Percentiles rank a stretch among this genome's conserved stretches.
These are phyloP conservation scores for Cephus nigrinus DNA, from an alignment of 2,888 invertebrate species.

Conservation along the genomic window DNA sequence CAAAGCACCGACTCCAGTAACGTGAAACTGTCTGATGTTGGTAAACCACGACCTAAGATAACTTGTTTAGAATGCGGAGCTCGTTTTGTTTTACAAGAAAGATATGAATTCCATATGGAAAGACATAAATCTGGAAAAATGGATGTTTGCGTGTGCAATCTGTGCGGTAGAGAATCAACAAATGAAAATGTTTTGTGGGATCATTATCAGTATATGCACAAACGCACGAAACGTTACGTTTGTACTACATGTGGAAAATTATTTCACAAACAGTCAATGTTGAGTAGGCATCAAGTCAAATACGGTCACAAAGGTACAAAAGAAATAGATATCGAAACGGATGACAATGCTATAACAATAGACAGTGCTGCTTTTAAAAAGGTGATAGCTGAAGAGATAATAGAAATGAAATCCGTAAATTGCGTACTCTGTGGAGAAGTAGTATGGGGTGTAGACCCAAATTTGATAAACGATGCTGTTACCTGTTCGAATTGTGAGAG, in stretches of 20 bases:
- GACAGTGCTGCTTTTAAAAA: conserved; percentile 21
- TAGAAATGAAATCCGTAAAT: conserved; percentile 21
- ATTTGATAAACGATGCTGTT: conserved; percentile 20
- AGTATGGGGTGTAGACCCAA: conserved; percentile 21
- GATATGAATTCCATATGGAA: conserved; percentile 19
- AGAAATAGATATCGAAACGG: conserved; percentile 18
- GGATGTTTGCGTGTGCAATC: conserved; percentile 13
- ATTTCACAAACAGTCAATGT: conserved; percentile 20
- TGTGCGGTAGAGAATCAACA: conserved; percentile 20
- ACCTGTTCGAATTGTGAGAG: conserved; percentile 18
- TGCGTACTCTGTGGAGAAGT: conserved; percentile 20
- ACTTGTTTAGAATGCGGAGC: conserved; percentile 18
- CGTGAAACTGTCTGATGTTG: conserved; percentile 14
- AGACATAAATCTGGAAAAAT: conserved; percentile 18
- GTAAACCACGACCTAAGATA: conserved; percentile 19
- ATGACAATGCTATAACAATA: conserved; percentile 14
- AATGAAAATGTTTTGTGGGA: conserved; percentile 22
- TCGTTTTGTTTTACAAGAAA: conserved; percentile 19
- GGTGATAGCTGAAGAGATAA: conserved; percentile 18
- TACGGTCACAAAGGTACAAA: conserved; percentile 19
- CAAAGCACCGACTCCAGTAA: background rate
- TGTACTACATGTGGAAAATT: conserved; percentile 22
- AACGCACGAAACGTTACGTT: conserved; percentile 20
- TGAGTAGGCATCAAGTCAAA: conserved; percentile 19
- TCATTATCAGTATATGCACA: conserved; percentile 23